Evolutionary conservation across 2,888 invertebrate genomes (phyloP), one percentile per base, ranked within the genome.

Genomic region (Linhomoeus sp.): DNA sequence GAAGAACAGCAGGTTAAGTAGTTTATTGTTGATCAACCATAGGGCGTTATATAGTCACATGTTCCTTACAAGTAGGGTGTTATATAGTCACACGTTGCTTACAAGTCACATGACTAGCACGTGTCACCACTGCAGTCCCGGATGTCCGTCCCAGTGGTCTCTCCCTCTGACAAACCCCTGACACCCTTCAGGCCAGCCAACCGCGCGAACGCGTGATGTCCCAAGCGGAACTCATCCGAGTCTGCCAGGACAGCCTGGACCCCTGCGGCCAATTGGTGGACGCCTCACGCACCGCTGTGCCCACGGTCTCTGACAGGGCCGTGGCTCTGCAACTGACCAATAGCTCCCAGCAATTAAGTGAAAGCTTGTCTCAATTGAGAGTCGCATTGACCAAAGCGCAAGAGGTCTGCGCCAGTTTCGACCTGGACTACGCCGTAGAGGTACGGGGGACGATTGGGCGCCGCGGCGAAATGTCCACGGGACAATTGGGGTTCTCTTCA

Each of bases 251-350:
- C n/a, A 47, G 51, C 24, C 51, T 63, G 5, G 56, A 64, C 59
- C 70, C 70, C n/a, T 64, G 67, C 24, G 60, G 63, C 35, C 76
- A 79, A 55, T 77, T 82, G 49, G 75, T 81, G 0, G 75, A 79
- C 51, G 78, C 83, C 0, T 76, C 81, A 0, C 76, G 84, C 53
- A 77, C 80, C 1, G 79, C 82, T 2, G 72, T 86, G 49, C 87
- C 88, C 0, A 81, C 84, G 0, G 76, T 90, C 1, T 69, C 71
- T 1, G 83, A 86, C 62, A 80, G 79, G 50, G 72, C 80, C 0
- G 74, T 80, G 0, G 78, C 79, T 3, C 74, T 80, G 54, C 81
- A 80, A 55, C 72, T 87, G 5, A 76, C 75, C 44, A 75, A 75
- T 56, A 75, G 76, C 42, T 75, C 80, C 39, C 80, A 81, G 61